Conservation (phyloP, 2,888 invertebrate species). For the Chymomyza caudatula region DNA sequence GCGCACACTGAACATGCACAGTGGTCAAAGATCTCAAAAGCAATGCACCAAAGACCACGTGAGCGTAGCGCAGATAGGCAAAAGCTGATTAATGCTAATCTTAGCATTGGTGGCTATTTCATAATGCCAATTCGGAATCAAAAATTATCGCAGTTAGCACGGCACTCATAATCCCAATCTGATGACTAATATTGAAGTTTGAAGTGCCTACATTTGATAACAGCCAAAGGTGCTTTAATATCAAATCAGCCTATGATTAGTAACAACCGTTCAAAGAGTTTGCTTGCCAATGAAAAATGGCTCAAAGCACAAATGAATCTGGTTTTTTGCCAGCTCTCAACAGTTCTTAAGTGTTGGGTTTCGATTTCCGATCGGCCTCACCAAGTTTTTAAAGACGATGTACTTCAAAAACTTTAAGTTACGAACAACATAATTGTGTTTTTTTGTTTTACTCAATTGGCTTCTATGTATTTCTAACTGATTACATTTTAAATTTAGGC, state of each 20-base stretch:
- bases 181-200: neutral
- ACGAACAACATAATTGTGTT: no score
- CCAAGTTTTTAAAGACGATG: no score
- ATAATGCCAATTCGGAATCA: neutral
- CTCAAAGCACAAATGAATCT: no score
- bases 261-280: neutral
- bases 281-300: neutral
- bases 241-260: neutral
- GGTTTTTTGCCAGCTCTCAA: no score
- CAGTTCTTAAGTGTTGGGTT: no score
- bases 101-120: neutral
- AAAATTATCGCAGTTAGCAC: neutral
- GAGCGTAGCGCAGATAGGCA: neutral
- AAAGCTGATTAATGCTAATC: neutral
- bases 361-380: no score
- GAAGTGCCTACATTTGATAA: neutral
- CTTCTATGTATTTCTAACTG: no score
- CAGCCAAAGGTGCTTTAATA: neutral
- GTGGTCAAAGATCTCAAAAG: slow-evolving; percentile 10
- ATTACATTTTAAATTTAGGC: no score
- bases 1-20: slow-evolving; percentile 18
- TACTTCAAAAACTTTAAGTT: no score
- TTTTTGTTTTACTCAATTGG: no score
- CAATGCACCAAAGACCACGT: neutral
- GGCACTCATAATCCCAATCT: neutral